Evolutionary conservation across 2,113 vertebrate genomes (phyloP).

Genomic region (Nettapus auritus): DNA sequence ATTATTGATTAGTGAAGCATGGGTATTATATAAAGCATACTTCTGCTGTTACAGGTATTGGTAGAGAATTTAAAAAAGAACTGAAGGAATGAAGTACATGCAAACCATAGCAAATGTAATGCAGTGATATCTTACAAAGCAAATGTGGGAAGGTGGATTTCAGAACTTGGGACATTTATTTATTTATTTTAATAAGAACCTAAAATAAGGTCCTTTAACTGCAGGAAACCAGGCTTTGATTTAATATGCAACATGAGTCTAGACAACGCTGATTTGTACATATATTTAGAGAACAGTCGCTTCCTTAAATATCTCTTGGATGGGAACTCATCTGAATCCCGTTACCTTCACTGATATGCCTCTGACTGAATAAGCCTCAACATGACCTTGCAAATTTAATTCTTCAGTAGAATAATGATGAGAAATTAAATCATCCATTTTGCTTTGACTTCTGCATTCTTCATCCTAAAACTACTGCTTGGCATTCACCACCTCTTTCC

Average conservation of each 20-base stretch:
- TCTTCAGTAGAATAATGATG: constrained; percentile 56
- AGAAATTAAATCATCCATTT: constrained; percentile 60
- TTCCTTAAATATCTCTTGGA: constrained; percentile 34
- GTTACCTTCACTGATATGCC: constrained; percentile 35
- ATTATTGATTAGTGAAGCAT: neutral
- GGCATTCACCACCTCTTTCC: neutral
- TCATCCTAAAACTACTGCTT: constrained; percentile 7
- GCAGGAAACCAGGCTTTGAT: neutral
- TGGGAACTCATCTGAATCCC: constrained; percentile 49
- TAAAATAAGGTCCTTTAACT: neutral
- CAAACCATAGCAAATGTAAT: neutral
- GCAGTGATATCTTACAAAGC: neutral
- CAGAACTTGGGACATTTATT: neutral
- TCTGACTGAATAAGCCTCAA: constrained; percentile 28
- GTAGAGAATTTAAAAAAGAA: neutral
- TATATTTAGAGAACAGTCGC: constrained; percentile 11
- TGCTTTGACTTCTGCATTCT: constrained; percentile 32
- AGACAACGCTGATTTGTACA: constrained; percentile 19
- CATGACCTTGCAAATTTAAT: constrained; percentile 59
- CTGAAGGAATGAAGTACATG: neutral
- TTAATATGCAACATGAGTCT: neutral
- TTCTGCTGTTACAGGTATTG: neutral
- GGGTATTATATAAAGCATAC: neutral
- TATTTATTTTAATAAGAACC: neutral
- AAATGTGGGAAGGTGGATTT: neutral